A percentile compares a stretch with the other conserved stretches of the same genome.
Conservation (phyloP, 2,113 vertebrate genomes). For the Burhinus oedicnemus region DNA sequence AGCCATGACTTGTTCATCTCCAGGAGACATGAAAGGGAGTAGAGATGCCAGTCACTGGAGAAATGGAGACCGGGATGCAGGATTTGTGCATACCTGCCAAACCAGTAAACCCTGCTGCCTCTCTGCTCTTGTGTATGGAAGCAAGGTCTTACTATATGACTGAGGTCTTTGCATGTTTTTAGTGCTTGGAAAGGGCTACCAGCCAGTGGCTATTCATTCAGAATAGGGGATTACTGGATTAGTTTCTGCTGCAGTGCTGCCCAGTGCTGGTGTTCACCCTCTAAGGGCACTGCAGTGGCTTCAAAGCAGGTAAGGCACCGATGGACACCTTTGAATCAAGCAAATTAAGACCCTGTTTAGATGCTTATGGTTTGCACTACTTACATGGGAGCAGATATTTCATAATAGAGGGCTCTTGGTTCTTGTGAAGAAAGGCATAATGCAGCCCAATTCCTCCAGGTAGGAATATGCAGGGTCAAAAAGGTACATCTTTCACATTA, state of each 20-base stretch:
- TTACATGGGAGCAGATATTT: not conserved
- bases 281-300: not conserved
- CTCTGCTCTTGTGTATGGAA: not conserved
- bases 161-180: not conserved
- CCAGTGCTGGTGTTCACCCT: not conserved
- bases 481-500: not conserved
- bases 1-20: rapidly evolving
- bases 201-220: not conserved
- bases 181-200: not conserved
- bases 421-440: not conserved
- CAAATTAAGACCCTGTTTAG: not conserved
- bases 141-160: not conserved
- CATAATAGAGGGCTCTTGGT: not conserved
- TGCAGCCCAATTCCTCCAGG: not conserved
- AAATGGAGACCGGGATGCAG: not conserved
- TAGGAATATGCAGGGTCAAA: rapidly evolving
- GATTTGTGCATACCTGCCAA: not conserved
- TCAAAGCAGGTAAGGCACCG: not conserved
- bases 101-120: not conserved
- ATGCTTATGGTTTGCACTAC: not conserved
- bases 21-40: not conserved
- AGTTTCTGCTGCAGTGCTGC: not conserved
- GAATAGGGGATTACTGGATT: not conserved
- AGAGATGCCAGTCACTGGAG: not conserved
- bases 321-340: not conserved